Evolutionary conservation across 2,113 vertebrate genomes (phyloP).

Genomic region (Centropus bengalensis): DNA sequence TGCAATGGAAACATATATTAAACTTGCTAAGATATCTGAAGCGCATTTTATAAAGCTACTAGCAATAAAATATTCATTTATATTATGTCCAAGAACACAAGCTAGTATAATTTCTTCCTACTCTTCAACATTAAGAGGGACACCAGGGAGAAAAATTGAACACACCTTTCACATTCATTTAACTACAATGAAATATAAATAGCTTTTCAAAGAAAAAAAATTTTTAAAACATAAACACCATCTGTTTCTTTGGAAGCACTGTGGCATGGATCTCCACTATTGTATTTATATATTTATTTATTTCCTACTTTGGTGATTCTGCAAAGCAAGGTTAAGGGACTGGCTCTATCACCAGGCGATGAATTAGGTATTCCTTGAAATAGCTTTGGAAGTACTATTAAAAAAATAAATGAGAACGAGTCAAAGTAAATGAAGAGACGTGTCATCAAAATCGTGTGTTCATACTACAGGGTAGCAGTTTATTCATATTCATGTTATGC

Average conservation of each 20-base stretch:
- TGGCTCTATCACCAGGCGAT: neutral
- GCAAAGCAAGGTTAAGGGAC: neutral
- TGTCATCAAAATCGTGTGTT: neutral
- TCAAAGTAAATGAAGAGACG: neutral
- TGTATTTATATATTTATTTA: neutral
- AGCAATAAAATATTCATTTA: constrained; percentile 17
- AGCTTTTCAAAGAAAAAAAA: neutral
- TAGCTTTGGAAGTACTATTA: neutral
- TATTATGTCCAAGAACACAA: constrained; percentile 40
- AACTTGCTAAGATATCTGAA: neutral
- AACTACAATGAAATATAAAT: constrained; percentile 20
- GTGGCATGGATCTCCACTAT: neutral
- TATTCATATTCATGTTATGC: neutral
- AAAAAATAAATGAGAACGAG: neutral
- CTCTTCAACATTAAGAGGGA: constrained; percentile 17
- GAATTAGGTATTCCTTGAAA: neutral
- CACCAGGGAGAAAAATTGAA: constrained; percentile 19
- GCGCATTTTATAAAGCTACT: too few relatives aligned
- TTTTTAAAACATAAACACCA: neutral
- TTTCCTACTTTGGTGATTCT: neutral
- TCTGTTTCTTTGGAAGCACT: neutral
- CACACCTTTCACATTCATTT: constrained; percentile 15
- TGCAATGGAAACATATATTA: neutral
- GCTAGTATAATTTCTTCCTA: constrained; percentile 20
- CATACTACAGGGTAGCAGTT: neutral